Evolutionary conservation across 2,888 invertebrate genomes (phyloP), one percentile per base, ranked within the genome.

Genomic region (Tachina grossa): DNA sequence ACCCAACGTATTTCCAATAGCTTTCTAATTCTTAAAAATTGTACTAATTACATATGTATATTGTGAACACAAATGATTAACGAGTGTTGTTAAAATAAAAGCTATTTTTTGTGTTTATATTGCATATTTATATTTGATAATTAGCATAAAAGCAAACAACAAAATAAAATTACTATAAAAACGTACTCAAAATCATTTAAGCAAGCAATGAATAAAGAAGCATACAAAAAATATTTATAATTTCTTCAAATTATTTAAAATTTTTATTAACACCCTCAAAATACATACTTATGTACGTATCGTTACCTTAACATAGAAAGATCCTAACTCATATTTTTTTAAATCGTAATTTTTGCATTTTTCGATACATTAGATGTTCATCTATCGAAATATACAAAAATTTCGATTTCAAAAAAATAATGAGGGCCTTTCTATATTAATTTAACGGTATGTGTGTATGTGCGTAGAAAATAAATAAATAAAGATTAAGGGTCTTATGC

Each of bases 171-270:
- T 16, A 61, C 11, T 11, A 66, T 61, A 69, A 83, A 74, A 22
- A 61, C 63, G 10, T 43, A 55, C 19, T 43, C 51, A 53, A 47
- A 63, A 13, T 53, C 16, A 55, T 51, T 74, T 63, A n/a, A 55
- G 55, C 57, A n/a, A 57, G 31, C 49, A 57, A 31, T 16, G 14
- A n/a, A n/a, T n/a, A n/a, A n/a, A n/a, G n/a, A 66, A 74, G 39
- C 41, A 57, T 1, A 43, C 16, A 59, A 66, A 19, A 41, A 66
- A 57, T 47, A 45, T 77, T 68, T 11, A 63, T 59, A 63, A 78
- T 85, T 82, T 74, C 74, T 78, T 85, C 51, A 78, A 82, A 72
- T 72, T 78, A 68, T 83, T 85, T 85, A 68, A 63, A 61, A 68
- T 57, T 43, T 78, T 78, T 69, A 85, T 82, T 85, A 82, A 82